These are phyloP conservation scores for Arnoldichthys spilopterus DNA, from an alignment of 2,797 vertebrate genomes.

Conservation along the genomic window DNA sequence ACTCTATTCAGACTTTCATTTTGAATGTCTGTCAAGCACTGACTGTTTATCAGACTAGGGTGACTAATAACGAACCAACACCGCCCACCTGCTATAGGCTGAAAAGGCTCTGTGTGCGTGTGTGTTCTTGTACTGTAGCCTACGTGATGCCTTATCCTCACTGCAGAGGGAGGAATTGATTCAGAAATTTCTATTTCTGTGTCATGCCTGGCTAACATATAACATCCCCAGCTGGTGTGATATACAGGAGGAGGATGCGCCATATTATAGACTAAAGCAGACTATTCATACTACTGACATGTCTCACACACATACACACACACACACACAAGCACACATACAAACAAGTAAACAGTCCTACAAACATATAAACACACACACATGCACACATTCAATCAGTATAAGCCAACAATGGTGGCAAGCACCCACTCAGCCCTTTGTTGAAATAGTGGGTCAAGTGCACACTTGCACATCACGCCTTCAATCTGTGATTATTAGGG, in stretches of 20 bases:
- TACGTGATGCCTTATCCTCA: constrained; percentile 48
- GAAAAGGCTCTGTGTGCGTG: constrained; percentile 42
- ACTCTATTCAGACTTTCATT: constrained; percentile 64
- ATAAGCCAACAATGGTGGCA: neutral
- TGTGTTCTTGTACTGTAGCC: constrained; percentile 19
- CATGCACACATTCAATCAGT: neutral
- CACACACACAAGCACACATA: neutral
- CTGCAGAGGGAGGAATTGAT: constrained; percentile 52
- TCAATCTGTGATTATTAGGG: neutral
- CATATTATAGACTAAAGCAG: constrained; percentile 12
- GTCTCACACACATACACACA: neutral
- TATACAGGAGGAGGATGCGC: constrained; percentile 28
- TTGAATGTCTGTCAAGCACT: constrained; percentile 68
- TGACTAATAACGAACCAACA: constrained; percentile 72
- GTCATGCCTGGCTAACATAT: constrained; percentile 30
- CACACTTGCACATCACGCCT: neutral
- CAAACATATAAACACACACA: neutral
- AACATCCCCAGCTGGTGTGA: constrained; percentile 30
- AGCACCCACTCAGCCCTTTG: neutral
- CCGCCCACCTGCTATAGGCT: constrained; percentile 61
- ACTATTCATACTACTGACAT: constrained; percentile 18
- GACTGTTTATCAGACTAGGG: constrained; percentile 61
- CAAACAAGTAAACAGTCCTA: neutral
- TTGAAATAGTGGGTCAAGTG: neutral
- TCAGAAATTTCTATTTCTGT: constrained; percentile 55